phyloP scores from a whole-genome alignment of 2,797 vertebrate genomes.

The Babyrousa celebensis region DNA sequence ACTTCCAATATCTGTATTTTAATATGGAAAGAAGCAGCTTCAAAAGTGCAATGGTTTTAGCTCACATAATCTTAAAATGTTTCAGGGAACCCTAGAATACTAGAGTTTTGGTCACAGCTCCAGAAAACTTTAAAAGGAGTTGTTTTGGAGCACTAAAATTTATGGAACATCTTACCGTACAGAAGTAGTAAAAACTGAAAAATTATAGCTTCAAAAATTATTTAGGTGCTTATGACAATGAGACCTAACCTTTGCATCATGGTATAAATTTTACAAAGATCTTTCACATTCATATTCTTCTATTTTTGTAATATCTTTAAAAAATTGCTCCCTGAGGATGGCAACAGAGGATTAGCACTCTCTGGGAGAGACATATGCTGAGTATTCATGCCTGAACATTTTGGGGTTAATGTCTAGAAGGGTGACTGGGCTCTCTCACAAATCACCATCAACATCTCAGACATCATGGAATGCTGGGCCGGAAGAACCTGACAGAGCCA shows the following conservation, averaged over 20 bases:
- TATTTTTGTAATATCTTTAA: neutral
- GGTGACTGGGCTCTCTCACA: neutral
- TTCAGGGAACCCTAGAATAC: constrained; percentile 33
- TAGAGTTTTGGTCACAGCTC: neutral
- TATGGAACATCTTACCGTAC: neutral
- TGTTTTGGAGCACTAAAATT: neutral
- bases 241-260: neutral
- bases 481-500: neutral
- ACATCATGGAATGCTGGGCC: neutral
- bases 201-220: constrained; percentile 18
- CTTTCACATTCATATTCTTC: neutral
- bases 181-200: neutral
- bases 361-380: neutral
- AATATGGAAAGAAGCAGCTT: constrained; percentile 19
- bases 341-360: neutral
- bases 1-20: neutral
- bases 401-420: constrained; percentile 39
- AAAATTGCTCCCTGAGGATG: neutral
- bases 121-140: constrained; percentile 32
- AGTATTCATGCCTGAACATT: constrained; percentile 25
- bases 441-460: neutral
- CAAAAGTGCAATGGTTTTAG: neutral
- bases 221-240: neutral
- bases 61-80: constrained; percentile 45
- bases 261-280: constrained; percentile 50